phyloP scores from a whole-genome alignment of 1,140 invertebrate species.

The Drosophila bocki region DNA sequence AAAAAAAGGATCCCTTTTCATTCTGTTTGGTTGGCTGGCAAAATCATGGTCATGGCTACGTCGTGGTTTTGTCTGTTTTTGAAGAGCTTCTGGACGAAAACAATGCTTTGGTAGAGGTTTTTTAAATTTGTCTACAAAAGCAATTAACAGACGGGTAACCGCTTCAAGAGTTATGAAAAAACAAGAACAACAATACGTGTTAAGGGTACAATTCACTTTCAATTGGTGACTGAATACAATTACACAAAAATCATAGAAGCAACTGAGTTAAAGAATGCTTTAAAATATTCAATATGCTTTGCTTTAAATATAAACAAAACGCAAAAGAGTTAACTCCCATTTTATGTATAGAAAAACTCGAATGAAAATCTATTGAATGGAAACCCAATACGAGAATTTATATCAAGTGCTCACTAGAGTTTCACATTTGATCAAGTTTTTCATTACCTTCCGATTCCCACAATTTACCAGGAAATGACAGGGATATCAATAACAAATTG shows the following conservation, averaged over 20 bases:
- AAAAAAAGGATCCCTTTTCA: slow-evolving; percentile 23
- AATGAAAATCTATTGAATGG: slow-evolving; percentile 20
- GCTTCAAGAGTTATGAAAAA: slow-evolving; percentile 26
- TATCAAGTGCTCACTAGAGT: slow-evolving; percentile 41
- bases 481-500: slow-evolving; percentile 39
- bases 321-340: neutral
- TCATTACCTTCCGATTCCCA: slow-evolving; percentile 7
- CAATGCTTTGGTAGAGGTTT: slow-evolving; percentile 54
- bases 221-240: neutral
- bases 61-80: slow-evolving; percentile 81
- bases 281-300: neutral
- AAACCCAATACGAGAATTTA: slow-evolving; percentile 32
- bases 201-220: slow-evolving; percentile 11
- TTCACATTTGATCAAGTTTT: slow-evolving; percentile 54
- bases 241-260: neutral
- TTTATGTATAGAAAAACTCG: neutral
- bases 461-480: slow-evolving; percentile 10
- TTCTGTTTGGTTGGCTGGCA: slow-evolving; percentile 18
- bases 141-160: slow-evolving; percentile 65
- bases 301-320: neutral
- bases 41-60: slow-evolving; percentile 65
- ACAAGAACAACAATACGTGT: slow-evolving; percentile 14
- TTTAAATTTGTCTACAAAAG: slow-evolving; percentile 82
- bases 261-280: neutral
- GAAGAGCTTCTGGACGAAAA: slow-evolving; percentile 54